A percentile compares a stretch with the other conserved stretches of the same genome.
Evolutionary conservation across 30 jellyfish, hydroid and myxozoan genomes (phyloP).

Genomic region (Morbakka virulenta): DNA sequence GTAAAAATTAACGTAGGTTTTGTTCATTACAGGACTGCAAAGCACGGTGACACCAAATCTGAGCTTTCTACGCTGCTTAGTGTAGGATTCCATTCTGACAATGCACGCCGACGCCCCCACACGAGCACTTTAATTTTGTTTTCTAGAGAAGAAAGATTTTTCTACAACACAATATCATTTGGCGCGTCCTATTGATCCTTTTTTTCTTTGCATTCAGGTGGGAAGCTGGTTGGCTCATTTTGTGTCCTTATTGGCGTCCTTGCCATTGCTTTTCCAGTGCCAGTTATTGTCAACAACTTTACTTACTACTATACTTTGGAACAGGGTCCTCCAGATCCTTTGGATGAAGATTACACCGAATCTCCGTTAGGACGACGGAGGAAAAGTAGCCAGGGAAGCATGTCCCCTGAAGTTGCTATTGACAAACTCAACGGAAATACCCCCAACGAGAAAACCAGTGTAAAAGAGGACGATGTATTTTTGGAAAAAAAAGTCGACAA

Average conservation of each 20-base stretch:
- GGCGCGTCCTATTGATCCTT: background rate
- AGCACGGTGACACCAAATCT: too few relatives aligned
- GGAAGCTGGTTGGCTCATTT: conserved; percentile 91
- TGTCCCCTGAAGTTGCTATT: conserved; percentile 23
- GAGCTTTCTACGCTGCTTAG: too few relatives aligned
- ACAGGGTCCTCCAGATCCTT: conserved; percentile 89
- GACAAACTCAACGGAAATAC: conserved; percentile 58
- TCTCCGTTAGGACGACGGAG: conserved; percentile 72
- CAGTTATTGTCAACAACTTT: conserved; percentile 92
- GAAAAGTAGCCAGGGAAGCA: conserved; percentile 25
- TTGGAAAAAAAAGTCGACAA: conserved; percentile 9
- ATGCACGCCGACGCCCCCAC: too few relatives aligned
- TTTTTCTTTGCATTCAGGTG: conserved; percentile 56
- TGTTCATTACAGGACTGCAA: too few relatives aligned
- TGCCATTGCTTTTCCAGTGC: conserved; percentile 96
- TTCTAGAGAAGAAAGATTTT: background rate
- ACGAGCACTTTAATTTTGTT: background rate
- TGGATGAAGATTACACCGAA: conserved; percentile 79
- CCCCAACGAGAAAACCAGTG: conserved; percentile 14
- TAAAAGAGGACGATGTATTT: conserved; percentile 36
- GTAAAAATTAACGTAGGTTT: too few relatives aligned
- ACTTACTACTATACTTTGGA: conserved; percentile 91
- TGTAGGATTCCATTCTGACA: too few relatives aligned
- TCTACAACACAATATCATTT: background rate
- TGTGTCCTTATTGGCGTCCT: conserved; percentile 90